Evolutionary conservation across 2,113 vertebrate species (phyloP), one percentile per base, ranked within the genome.

Genomic region (Rhea americana): DNA sequence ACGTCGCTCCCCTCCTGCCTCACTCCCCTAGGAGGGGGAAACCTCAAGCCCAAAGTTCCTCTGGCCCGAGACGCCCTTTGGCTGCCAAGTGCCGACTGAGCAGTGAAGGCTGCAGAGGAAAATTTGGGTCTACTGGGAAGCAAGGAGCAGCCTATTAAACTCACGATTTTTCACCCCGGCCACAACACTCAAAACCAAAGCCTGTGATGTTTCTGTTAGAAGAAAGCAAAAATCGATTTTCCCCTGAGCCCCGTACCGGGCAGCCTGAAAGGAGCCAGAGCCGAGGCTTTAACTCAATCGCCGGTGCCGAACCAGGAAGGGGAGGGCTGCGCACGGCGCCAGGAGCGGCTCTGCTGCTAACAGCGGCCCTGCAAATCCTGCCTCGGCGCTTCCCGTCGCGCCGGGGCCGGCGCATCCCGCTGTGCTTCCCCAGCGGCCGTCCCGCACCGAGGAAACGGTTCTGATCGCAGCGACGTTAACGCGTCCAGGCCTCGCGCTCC

Each of bases 391-490:
- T n/a, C n/a, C n/a, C n/a, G n/a, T n/a, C n/a, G n/a, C n/a, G n/a
- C n/a, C n/a, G n/a, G n/a, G n/a, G n/a, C n/a, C 35, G 35, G 35
- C 35, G 35, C 35, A 35, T 35, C 35, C 35, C 35, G 35, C 35
- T 35, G 35, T 35, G 35, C 35, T 35, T 35, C 35, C 35, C 35
- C 35, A 35, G 35, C 35, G 35, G 35, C 35, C 35, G 35, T 35
- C 35, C 35, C 1, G 8, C 95, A 93, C 93, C 94, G 97, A 97
- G 97, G 97, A 97, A 97, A 96, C 97, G 96, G 95, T 97, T 97
- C 97, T 97, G 96, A 98, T 98, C 98, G 97, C 93, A 97, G 35
- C 35, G 97, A 97, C 97, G 97, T 97, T 97, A 98, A 97, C 97
- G 98, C 92, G 87, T 97, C 97, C 83, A 97, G 90, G 96, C 97